Evolutionary conservation across 2,888 invertebrate genomes (phyloP).

Genomic region (Brassicogethes aeneus): DNA sequence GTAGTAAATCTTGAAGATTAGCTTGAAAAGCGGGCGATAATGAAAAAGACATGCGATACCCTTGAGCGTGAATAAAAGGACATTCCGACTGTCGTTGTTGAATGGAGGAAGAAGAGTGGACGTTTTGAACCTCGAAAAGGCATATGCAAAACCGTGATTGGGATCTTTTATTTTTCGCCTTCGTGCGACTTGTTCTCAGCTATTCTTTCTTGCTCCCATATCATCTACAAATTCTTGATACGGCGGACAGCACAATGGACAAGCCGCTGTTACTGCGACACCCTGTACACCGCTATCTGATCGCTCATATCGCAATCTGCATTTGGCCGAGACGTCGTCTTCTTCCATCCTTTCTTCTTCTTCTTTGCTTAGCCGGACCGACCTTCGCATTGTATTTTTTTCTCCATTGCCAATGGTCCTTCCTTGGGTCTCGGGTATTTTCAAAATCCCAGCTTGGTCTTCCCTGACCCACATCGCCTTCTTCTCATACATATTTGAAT

Average conservation of each 20-base stretch:
- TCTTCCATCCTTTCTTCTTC: too few species aligned
- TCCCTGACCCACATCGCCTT: too few species aligned
- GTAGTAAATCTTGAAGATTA: too few species aligned
- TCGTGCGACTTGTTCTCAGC: conserved; percentile 32
- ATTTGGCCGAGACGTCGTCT: conserved; percentile 16
- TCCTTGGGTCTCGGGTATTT: too few species aligned
- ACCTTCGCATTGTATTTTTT: not conserved
- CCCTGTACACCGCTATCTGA: conserved; percentile 37
- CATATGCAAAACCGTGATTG: conserved; percentile 30
- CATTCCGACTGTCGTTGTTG: conserved; percentile 14
- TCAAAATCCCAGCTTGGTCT: too few species aligned
- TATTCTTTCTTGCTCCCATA: conserved; percentile 36
- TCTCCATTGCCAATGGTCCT: too few species aligned
- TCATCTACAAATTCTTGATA: conserved; percentile 38
- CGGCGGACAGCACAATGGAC: conserved; percentile 39
- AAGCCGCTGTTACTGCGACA: conserved; percentile 39
- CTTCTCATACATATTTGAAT: too few species aligned
- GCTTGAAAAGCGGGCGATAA: not conserved
- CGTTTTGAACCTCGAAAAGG: conserved; percentile 3
- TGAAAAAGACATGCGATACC: conserved; percentile 9
- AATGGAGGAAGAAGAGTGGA: conserved; percentile 7
- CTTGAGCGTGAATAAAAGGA: conserved; percentile 16
- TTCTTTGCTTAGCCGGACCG: not conserved
- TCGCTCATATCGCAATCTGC: conserved; percentile 36
- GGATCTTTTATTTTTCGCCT: conserved; percentile 30